phyloP scores from a whole-genome alignment of 2,797 vertebrate species.

The Parambassis ranga region DNA sequence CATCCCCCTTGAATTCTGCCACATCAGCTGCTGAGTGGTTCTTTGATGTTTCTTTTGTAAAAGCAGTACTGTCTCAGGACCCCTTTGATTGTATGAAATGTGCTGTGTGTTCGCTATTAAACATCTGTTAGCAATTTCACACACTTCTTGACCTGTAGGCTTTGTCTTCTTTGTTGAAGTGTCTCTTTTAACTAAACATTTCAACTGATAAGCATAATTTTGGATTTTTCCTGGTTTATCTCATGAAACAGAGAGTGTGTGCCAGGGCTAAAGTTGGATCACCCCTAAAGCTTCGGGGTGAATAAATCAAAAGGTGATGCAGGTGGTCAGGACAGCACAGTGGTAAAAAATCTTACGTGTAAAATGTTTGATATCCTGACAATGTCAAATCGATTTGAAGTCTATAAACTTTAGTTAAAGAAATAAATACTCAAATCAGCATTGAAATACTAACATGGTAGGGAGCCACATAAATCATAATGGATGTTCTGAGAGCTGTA shows the following conservation, averaged over 20 bases:
- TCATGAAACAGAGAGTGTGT: background rate
- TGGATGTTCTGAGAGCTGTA: too few species aligned
- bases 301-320: background rate
- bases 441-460: background rate
- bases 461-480: too few species aligned
- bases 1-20: conserved; percentile 66
- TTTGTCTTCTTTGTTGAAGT: conserved; percentile 8
- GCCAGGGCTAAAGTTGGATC: too few species aligned
- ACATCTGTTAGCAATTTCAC: conserved; percentile 67
- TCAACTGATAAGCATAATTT: conserved; percentile 17
- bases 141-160: conserved; percentile 46
- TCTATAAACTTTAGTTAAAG: too few species aligned
- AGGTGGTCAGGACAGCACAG: background rate
- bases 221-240: background rate
- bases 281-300: too few species aligned
- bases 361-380: too few species aligned
- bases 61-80: conserved; percentile 63
- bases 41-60: conserved; percentile 76
- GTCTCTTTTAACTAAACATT: conserved; percentile 7
- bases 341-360: too few species aligned
- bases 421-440: too few species aligned
- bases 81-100: conserved; percentile 73
- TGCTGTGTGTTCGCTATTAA: conserved; percentile 71
- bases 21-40: conserved; percentile 69
- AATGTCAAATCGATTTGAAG: too few species aligned